Conservation (phyloP, 1,140 invertebrate species). For the Pogonomyrmex californicus region DNA sequence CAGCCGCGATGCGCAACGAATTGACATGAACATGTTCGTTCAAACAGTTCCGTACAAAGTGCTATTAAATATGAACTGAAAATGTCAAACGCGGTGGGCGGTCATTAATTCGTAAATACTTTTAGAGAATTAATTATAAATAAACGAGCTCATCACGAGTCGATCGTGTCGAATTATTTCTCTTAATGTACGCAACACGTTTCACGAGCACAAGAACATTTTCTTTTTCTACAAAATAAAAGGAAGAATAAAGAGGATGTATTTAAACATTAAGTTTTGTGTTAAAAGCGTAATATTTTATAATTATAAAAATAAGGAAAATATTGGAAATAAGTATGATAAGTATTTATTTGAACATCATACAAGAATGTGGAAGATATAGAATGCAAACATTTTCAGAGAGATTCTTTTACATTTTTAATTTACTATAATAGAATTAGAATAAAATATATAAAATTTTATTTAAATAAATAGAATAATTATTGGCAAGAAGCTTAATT, state of each 20-base stretch:
- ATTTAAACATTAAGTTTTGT: not conserved
- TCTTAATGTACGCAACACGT: not conserved
- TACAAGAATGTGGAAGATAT: not conserved
- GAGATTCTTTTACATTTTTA: not conserved
- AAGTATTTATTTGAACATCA: conserved; percentile 5
- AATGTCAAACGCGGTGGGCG: not conserved
- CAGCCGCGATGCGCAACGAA: not conserved
- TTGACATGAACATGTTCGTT: not conserved
- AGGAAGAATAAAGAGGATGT: not conserved
- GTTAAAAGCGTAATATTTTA: not conserved
- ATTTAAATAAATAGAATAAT: not conserved
- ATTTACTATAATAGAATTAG: not conserved
- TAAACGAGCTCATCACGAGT: not conserved
- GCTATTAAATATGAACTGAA: not conserved
- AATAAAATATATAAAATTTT: not conserved
- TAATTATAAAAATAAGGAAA: not conserved
- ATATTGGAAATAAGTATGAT: not conserved
- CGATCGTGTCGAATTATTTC: not conserved
- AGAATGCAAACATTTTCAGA: not conserved
- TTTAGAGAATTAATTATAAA: not conserved
- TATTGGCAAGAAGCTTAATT: not conserved
- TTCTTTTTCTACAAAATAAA: not conserved
- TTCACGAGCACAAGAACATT: not conserved
- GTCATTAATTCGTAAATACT: conserved; percentile 6
- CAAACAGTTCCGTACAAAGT: conserved; percentile 20